Evolutionary conservation across 30 jellyfish, hydroid and myxozoan genomes (phyloP).

Genomic region (Catostylus mosaicus): DNA sequence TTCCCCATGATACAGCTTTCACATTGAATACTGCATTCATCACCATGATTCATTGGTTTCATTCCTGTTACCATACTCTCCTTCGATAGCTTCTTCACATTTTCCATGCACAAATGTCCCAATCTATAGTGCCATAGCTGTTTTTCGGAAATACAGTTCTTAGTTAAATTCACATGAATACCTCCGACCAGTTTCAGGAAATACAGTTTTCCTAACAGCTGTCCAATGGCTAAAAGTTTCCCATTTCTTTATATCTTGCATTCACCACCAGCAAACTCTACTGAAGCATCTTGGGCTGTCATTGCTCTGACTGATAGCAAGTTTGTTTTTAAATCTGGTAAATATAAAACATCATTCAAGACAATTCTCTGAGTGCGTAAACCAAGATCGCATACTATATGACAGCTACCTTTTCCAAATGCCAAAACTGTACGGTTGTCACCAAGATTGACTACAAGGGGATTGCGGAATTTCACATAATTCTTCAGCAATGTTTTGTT

Average conservation of each 20-base stretch:
- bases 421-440: constrained; percentile 33
- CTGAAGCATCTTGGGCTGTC: constrained; percentile 46
- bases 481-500: constrained; percentile 17
- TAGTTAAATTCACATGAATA: constrained; percentile 3
- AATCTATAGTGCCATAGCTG: constrained; percentile 62
- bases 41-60: constrained; percentile 1
- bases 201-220: constrained; percentile 36
- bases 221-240: constrained; percentile 23
- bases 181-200: constrained; percentile 5
- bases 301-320: constrained; percentile 65
- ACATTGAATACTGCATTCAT: constrained; percentile 23
- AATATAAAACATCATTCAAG: constrained; percentile 54
- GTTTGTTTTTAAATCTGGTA: constrained; percentile 41
- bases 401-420: constrained; percentile 60
- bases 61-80: constrained; percentile 61
- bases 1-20: constrained; percentile 62
- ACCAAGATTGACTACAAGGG: constrained; percentile 26
- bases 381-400: constrained; percentile 27
- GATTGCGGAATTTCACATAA: constrained; percentile 16
- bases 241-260: constrained; percentile 31
- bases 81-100: constrained; percentile 27
- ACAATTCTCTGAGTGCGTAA: constrained; percentile 32
- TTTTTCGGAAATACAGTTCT: constrained; percentile 14
- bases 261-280: constrained; percentile 20
- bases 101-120: constrained; percentile 56